Base-by-base conservation (phyloP, 2,797 vertebrate genomes). In the Remorina albescens region DNA sequence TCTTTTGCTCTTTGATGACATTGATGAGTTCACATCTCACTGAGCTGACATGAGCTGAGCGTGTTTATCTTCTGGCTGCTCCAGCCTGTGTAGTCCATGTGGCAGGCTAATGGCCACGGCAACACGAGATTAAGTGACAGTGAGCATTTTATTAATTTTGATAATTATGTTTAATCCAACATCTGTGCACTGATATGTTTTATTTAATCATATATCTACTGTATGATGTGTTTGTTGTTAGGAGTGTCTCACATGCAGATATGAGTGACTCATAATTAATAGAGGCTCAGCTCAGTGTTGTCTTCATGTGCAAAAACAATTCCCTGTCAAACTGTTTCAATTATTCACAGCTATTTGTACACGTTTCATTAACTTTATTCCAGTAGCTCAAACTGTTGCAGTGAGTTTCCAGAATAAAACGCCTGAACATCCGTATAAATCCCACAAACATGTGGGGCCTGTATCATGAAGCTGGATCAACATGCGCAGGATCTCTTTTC, bases 161-260 rank as follows among this genome's bases (percentile, higher is more conserved):
- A 75, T 85, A 80, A 89, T 85, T 86, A 49, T 50, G 61, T 78
- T 74, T 78, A 67, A 84, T 82, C 76, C 71, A n/a, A 59, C 73
- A 83, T 86, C 77, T 86, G 71, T 84, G 51, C 53, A 55, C 19
- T 36, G 46, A 71, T 57, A 78, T 78, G 74, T 30, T 41, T 75
- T 65, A 21, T 75, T 28, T 42, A 16, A 28, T 71, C 9, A 30
- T 47, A 37, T 56, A 55, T 55, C 36, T 55, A 7, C 59, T 54
- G 53, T 57, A 28, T 32, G 36, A 28, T 64, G 34, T 37, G 42
- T 68, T 56, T 57, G 47, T 61, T 65, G 49, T 12, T 26, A 67
- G 51, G 36, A 13, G 8, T n/a, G 65, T 37, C 62, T 73, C 23
- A 23, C 70, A 61, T 67, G 56, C 12, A 58, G 55, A 68, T 25